Conservation (phyloP, 1,140 invertebrate species). For the Drosophila sulfurigaster region DNA sequence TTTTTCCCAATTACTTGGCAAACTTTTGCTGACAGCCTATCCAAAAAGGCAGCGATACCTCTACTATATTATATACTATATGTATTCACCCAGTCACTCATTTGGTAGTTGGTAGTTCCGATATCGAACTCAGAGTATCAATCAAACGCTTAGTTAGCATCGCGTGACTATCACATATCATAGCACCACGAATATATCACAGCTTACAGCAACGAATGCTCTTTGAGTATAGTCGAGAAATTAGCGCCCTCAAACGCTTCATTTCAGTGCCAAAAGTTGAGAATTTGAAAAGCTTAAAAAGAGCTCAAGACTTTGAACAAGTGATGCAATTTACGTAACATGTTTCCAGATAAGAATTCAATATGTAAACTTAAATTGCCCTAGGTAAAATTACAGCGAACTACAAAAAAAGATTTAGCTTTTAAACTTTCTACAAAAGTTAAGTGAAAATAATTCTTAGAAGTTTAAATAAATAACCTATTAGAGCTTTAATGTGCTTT, state of each 20-base stretch:
- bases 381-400: background rate
- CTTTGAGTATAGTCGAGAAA: conserved; percentile 25
- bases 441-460: too few relatives aligned
- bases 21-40: conserved; percentile 62
- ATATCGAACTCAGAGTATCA: conserved; percentile 51
- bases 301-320: conserved; percentile 5
- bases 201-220: background rate
- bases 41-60: conserved; percentile 31
- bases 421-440: background rate
- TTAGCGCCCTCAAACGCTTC: conserved; percentile 32
- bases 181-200: background rate
- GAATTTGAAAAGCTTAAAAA: conserved; percentile 2
- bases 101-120: conserved; percentile 17
- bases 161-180: conserved; percentile 58
- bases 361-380: conserved; percentile 34
- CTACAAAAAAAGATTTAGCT: background rate
- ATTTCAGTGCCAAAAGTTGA: conserved; percentile 9
- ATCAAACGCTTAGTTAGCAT: conserved; percentile 75
- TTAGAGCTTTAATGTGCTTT: too few relatives aligned
- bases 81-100: background rate
- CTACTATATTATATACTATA: background rate
- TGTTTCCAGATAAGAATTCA: conserved; percentile 27
- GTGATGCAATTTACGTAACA: conserved; percentile 48
- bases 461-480: too few relatives aligned
- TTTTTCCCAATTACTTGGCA: conserved; percentile 68